A percentile compares a stretch with the other conserved stretches of the same genome.
phyloP scores from a whole-genome alignment of 2,888 invertebrate genomes.

The Ophion ventricosus region DNA sequence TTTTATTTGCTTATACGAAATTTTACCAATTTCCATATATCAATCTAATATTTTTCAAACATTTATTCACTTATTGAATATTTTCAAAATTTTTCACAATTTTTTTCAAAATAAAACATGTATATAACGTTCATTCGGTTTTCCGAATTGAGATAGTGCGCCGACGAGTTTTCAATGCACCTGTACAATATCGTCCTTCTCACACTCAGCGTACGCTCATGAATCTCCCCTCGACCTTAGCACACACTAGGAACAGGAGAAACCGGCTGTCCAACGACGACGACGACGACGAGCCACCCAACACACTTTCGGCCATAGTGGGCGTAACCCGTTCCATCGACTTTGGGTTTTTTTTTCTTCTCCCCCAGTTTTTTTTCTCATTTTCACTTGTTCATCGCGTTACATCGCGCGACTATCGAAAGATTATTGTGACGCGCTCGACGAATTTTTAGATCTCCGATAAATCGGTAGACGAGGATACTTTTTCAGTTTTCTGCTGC shows the following conservation, averaged over 20 bases:
- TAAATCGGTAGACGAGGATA: background rate
- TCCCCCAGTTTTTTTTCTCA: conserved; percentile 14
- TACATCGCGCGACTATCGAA: background rate
- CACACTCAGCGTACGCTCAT: conserved; percentile 40
- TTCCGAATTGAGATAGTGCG: background rate
- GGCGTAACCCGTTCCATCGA: conserved; percentile 60
- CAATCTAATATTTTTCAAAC: background rate
- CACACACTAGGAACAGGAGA: conserved; percentile 59
- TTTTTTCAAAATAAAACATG: background rate
- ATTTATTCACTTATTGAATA: background rate
- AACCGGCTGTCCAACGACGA: conserved; percentile 55
- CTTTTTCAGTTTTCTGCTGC: background rate
- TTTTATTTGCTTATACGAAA: background rate
- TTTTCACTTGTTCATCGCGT: conserved; percentile 40
- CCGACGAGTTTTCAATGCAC: conserved; percentile 57
- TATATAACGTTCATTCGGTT: conserved; percentile 5
- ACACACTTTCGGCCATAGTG: conserved; percentile 61
- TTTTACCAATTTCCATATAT: background rate
- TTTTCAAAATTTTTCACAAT: background rate
- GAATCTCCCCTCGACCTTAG: conserved; percentile 60
- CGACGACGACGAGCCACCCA: conserved; percentile 18
- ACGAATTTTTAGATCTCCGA: background rate
- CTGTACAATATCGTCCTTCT: conserved; percentile 57
- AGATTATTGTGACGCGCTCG: background rate
- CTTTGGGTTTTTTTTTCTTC: conserved; percentile 33